Evolutionary conservation across 2,113 vertebrate genomes (phyloP).

Genomic region (Etheostoma spectabile): DNA sequence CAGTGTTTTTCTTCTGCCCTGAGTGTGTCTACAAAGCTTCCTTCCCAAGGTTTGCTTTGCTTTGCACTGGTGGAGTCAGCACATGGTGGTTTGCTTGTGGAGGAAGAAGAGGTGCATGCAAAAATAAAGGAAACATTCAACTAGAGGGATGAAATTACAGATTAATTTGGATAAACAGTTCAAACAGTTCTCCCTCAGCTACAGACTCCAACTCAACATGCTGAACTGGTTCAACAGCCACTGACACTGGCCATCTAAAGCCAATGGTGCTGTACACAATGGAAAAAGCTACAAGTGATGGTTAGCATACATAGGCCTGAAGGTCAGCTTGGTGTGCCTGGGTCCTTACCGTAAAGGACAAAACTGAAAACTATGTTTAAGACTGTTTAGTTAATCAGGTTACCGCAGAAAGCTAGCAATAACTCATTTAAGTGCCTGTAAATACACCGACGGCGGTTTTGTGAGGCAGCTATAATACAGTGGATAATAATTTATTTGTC

Average conservation of each 20-base stretch:
- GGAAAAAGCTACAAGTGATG: conserved; percentile 10
- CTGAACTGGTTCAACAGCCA: conserved; percentile 15
- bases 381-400: conserved; percentile 14
- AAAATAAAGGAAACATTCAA: conserved; percentile 9
- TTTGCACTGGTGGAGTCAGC: conserved; percentile 7
- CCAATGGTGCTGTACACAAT: neutral
- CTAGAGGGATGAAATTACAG: conserved; percentile 9
- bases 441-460: neutral
- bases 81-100: conserved; percentile 9
- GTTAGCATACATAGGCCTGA: neutral
- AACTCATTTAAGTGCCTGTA: conserved; percentile 5
- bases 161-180: conserved; percentile 11
- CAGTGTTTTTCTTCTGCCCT: neutral
- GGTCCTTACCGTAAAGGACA: neutral
- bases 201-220: conserved; percentile 9
- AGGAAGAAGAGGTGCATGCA: neutral
- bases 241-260: conserved; percentile 7
- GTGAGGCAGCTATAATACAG: neutral
- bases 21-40: neutral
- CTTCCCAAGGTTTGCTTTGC: neutral
- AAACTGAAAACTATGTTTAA: neutral
- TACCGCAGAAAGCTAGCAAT: conserved; percentile 1
- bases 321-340: neutral
- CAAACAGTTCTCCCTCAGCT: conserved; percentile 11
- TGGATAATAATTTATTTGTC: neutral